Evolutionary conservation across 2,797 vertebrate genomes (phyloP).

Genomic region (Glossophaga mutica): DNA sequence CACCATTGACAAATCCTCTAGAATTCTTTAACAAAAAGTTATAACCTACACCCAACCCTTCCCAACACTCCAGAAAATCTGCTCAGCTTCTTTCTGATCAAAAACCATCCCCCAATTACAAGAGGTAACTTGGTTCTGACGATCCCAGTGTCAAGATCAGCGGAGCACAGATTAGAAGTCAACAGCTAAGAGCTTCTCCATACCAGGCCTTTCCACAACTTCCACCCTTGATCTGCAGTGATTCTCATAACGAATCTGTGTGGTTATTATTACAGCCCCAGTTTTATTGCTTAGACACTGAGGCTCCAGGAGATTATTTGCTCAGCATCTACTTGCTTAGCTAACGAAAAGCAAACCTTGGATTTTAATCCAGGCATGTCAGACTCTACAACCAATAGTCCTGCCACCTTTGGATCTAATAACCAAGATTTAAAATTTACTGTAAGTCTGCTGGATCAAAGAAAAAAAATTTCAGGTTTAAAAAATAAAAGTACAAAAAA

Average conservation of each 20-base stretch:
- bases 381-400: background rate
- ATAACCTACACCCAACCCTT: background rate
- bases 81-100: background rate
- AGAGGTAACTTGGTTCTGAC: background rate
- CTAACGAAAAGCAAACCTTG: background rate
- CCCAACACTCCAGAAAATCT: background rate
- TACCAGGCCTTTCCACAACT: background rate
- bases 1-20: background rate
- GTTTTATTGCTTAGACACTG: background rate
- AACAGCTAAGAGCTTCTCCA: background rate
- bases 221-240: background rate
- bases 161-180: background rate
- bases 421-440: slow-evolving; percentile 40
- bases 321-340: background rate
- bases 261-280: background rate
- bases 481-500: background rate
- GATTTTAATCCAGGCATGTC: background rate
- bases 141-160: background rate
- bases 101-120: background rate
- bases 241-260: background rate
- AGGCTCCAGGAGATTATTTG: background rate
- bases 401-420: background rate
- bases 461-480: background rate
- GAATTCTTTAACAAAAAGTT: background rate
- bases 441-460: slow-evolving; percentile 24